A percentile compares a stretch with the other conserved stretches of the same genome.
phyloP scores from a whole-genome alignment of 2,113 vertebrate species.

The Nesogale talazaci region DNA sequence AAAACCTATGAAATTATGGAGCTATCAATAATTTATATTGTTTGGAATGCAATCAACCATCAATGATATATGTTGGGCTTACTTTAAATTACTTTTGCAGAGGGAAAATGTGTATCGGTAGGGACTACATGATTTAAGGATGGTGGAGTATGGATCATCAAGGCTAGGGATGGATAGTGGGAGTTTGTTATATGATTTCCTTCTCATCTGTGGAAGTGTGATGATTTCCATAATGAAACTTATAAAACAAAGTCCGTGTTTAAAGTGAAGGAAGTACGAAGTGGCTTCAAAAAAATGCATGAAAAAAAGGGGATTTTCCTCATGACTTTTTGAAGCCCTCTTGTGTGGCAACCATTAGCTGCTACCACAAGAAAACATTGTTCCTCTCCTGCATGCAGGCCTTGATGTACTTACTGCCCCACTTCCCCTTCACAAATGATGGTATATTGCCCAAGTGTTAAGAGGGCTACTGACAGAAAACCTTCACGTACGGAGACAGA shows the following conservation, averaged over 20 bases:
- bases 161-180: not conserved
- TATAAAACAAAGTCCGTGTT: not conserved
- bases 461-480: not conserved
- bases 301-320: too few relatives aligned
- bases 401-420: not conserved
- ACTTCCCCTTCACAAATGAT: not conserved
- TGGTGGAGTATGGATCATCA: not conserved
- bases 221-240: not conserved
- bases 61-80: conserved; percentile 1
- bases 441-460: not conserved
- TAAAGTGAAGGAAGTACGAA: not conserved
- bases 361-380: not conserved
- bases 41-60: conserved; percentile 4
- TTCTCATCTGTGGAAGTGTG: not conserved
- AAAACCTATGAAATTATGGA: not conserved
- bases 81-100: not conserved
- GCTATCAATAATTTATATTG: not conserved
- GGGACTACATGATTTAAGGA: not conserved
- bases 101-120: not conserved
- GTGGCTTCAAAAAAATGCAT: too few relatives aligned
- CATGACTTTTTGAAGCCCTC: too few relatives aligned
- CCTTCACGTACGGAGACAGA: too few relatives aligned
- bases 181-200: not conserved
- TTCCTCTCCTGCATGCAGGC: not conserved
- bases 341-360: not conserved